Evolutionary conservation across 2,113 vertebrate genomes (phyloP).

Genomic region (Muscicapa adusta): DNA sequence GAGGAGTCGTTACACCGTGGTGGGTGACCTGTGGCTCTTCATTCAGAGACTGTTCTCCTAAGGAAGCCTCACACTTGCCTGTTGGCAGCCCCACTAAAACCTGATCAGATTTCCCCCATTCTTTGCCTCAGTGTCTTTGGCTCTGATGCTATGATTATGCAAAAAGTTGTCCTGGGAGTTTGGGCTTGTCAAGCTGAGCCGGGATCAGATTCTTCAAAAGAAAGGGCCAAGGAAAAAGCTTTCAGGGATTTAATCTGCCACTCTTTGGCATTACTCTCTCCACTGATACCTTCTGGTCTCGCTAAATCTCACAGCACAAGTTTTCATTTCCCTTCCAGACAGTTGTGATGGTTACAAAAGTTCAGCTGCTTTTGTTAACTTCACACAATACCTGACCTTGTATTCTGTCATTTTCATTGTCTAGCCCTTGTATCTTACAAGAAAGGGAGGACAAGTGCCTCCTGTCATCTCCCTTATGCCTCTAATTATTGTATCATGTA

Average conservation of each 20-base stretch:
- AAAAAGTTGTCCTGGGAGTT: neutral
- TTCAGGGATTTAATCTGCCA: neutral
- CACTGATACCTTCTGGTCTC: neutral
- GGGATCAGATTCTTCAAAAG: neutral
- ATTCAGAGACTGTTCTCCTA: neutral
- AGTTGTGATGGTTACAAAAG: neutral
- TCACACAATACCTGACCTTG: neutral
- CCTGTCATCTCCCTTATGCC: neutral
- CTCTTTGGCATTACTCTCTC: neutral
- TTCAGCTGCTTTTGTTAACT: neutral
- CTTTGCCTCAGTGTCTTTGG: neutral
- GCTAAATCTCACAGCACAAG: neutral
- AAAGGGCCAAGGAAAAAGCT: neutral
- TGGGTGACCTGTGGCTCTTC: neutral
- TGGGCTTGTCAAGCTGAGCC: neutral
- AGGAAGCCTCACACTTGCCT: neutral
- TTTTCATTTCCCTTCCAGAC: neutral
- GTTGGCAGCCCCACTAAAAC: neutral
- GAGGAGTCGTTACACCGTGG: rapidly evolving
- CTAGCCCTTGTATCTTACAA: neutral
- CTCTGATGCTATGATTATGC: neutral
- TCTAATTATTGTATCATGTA: neutral
- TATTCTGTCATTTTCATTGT: neutral
- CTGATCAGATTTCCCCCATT: neutral
- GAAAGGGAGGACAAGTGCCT: neutral